A percentile compares a stretch with the other conserved stretches of the same genome.
These are phyloP conservation scores for Drosophila watanabei DNA, from an alignment of 1,140 invertebrate genomes.

Conservation along the genomic window DNA sequence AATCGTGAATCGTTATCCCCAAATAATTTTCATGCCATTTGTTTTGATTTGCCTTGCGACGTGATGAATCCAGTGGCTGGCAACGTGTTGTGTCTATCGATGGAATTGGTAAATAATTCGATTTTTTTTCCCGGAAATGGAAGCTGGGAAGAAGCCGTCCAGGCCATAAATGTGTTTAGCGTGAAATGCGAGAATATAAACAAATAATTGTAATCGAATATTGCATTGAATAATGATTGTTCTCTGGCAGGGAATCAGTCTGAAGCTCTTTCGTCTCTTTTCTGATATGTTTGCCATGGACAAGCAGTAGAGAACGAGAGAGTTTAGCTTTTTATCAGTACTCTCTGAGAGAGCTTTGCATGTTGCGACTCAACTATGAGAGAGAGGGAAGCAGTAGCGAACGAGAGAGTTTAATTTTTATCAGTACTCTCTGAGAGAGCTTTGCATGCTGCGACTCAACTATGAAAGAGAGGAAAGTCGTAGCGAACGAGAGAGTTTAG, in stretches of 20 bases:
- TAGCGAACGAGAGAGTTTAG: neutral
- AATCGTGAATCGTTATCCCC: neutral
- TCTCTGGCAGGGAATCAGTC: neutral
- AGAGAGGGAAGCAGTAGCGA: neutral
- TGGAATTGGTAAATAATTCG: slow-evolving; percentile 15
- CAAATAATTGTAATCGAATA: neutral
- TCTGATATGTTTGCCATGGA: too few relatives aligned
- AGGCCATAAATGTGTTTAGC: slow-evolving; percentile 13
- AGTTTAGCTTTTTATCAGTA: neutral
- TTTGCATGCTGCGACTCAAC: neutral
- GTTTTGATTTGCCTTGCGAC: slow-evolving; percentile 3
- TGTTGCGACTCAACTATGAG: neutral
- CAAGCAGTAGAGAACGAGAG: neutral
- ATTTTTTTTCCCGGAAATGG: slow-evolving; percentile 17
- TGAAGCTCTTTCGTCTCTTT: neutral
- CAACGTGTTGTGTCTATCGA: neutral
- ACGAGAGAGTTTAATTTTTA: neutral
- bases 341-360: neutral
- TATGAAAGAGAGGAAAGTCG: too few relatives aligned
- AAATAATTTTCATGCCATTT: neutral
- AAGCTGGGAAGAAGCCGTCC: neutral
- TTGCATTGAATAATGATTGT: neutral
- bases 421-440: neutral
- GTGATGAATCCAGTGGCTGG: neutral
- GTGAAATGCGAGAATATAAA: slow-evolving; percentile 2